Evolutionary conservation across 2,888 invertebrate genomes (phyloP), one percentile per base, ranked within the genome.

Genomic region (Octodonta nipae): DNA sequence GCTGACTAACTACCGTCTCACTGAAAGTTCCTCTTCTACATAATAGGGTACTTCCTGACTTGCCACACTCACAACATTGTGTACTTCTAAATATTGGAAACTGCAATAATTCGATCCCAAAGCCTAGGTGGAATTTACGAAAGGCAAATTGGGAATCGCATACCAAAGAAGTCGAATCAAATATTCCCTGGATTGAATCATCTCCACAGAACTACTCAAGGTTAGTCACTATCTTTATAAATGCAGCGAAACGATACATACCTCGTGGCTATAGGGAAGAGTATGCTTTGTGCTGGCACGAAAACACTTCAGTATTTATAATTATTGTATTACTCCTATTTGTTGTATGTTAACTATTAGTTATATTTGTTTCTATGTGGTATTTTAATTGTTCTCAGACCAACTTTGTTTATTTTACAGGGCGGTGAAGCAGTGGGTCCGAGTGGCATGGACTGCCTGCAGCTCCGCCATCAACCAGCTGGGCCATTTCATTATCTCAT

Each of bases 401-500:
- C n/a, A n/a, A n/a, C n/a, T n/a, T n/a, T n/a, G n/a, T n/a, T n/a
- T n/a, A n/a, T n/a, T n/a, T 22, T 22, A 11, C 26, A 26, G 26
- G 26, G 26, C 13, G 26, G 26, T 4, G 26, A 26, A 13, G 10
- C 26, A 26, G 26, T 26, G 26, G 26, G 11, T 12, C 26, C 26
- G 13, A 12, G 26, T n/a, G 26, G 26, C 26, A 26, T 83, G 81
- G 83, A 83, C 66, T 82, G 82, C 66, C 69, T 82, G 67, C 81
- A 78, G 26, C 26, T 26, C 10, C 26, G 26, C 11, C 26, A 26
- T 26, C 26, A 10, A 12, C 11, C 26, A 8, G 26, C 26, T 8
- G 26, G 26, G 8, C 80, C 79, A 43, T 80, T 82, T 63, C 82
- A 84, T 63, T 78, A 78, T 62, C 75, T 83, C 66, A 78, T 81